Percentiles rank a stretch among this genome's conserved stretches.
phyloP scores from a whole-genome alignment of 2,113 vertebrate species.

The Bufo gargarizans region DNA sequence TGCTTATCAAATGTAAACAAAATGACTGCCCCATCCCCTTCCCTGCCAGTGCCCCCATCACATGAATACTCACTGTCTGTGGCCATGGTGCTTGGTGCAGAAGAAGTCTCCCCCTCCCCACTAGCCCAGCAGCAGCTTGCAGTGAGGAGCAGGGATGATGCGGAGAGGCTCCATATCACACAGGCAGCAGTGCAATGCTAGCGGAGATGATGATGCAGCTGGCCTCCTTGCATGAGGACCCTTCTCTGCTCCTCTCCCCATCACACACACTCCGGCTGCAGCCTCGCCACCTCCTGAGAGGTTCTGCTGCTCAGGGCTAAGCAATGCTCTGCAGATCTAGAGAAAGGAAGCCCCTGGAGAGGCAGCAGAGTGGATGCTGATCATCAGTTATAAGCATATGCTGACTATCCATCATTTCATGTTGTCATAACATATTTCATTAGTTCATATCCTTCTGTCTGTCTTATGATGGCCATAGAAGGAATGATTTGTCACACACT shows the following conservation, averaged over 20 bases:
- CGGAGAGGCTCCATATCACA: constrained; percentile 45
- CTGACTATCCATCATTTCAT: constrained; percentile 2
- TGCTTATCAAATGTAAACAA: constrained; percentile 25
- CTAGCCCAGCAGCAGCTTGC: constrained; percentile 5
- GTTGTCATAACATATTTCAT: neutral
- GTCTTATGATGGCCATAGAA: neutral
- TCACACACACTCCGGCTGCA: constrained; percentile 25
- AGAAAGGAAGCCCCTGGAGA: neutral
- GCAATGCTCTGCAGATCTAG: constrained; percentile 1
- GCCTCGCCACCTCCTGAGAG: constrained; percentile 20
- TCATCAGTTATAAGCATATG: neutral
- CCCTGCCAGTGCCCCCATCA: neutral
- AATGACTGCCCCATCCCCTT: constrained; percentile 25
- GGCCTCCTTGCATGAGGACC: constrained; percentile 9
- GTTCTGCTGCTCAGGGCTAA: constrained; percentile 23
- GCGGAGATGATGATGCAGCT: constrained; percentile 49
- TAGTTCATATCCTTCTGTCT: neutral
- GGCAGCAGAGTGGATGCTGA: neutral
- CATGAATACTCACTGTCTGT: constrained; percentile 79
- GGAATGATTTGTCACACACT: neutral
- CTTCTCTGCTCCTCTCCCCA: neutral
- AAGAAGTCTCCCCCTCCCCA: neutral
- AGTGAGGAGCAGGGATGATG: constrained; percentile 47
- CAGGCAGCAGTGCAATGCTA: constrained; percentile 30
- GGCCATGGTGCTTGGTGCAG: constrained; percentile 71